These are phyloP conservation scores for Cichladusa arquata DNA, from an alignment of 2,113 vertebrate genomes.

Conservation along the genomic window DNA sequence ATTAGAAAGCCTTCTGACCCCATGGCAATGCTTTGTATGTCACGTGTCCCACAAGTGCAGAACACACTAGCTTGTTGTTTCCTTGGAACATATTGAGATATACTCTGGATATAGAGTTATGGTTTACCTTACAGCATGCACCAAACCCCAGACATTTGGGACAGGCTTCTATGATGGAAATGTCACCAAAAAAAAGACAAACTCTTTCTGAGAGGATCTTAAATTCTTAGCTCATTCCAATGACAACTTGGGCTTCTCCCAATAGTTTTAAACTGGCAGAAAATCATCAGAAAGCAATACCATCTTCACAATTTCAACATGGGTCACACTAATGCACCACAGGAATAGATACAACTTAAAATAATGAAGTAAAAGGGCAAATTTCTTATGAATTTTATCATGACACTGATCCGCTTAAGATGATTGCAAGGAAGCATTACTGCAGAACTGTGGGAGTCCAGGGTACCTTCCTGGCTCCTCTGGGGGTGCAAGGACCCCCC, in stretches of 20 bases:
- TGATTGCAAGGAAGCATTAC: background rate
- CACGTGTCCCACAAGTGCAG: rapidly evolving
- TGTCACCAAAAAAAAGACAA: background rate
- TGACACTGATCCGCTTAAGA: background rate
- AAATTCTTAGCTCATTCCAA: background rate
- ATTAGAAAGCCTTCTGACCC: background rate
- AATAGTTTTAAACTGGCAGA: background rate
- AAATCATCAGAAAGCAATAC: background rate
- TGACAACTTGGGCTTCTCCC: background rate
- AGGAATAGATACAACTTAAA: background rate
- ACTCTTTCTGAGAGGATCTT: background rate
- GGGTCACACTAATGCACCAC: background rate
- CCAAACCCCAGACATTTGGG: background rate
- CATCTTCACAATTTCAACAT: background rate
- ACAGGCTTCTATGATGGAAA: background rate
- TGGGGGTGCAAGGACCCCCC: too few relatives aligned
- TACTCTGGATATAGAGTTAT: background rate
- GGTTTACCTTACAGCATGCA: background rate
- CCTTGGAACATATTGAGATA: background rate
- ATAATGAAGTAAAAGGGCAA: background rate
- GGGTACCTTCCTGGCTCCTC: too few relatives aligned
- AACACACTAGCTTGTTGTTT: background rate
- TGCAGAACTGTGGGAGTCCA: too few relatives aligned
- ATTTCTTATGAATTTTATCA: background rate
- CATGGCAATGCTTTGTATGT: background rate